Conservation (phyloP, 2,888 invertebrate genomes). For the Drosophila greeni region DNA sequence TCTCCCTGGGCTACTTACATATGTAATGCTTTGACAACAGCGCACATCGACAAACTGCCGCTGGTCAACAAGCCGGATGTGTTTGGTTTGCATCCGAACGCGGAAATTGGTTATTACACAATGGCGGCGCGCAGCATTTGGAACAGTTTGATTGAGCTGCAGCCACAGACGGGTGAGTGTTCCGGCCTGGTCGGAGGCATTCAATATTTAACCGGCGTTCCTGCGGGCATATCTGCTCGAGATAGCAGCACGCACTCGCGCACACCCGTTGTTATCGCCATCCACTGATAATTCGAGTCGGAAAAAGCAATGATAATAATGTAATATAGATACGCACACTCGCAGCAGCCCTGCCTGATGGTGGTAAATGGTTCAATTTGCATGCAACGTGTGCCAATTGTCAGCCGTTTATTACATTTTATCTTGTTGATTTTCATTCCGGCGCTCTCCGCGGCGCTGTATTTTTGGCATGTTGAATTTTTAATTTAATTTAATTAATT, state of each 20-base stretch:
- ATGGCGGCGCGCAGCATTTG: slow-evolving; percentile 92
- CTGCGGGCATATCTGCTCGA: slow-evolving; percentile 27
- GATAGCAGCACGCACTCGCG: slow-evolving; percentile 11
- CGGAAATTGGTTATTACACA: slow-evolving; percentile 96
- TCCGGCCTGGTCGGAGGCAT: slow-evolving; percentile 22
- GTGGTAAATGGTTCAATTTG: slow-evolving; percentile 64
- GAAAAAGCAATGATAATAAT: slow-evolving; percentile 40
- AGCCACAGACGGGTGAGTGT: slow-evolving; percentile 90
- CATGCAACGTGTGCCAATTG: slow-evolving; percentile 69
- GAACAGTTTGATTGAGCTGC: slow-evolving; percentile 90
- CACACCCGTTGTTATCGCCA: slow-evolving; percentile 3
- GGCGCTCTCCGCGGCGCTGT: slow-evolving; percentile 40
- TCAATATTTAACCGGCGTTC: slow-evolving; percentile 20
- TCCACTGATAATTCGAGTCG: slow-evolving; percentile 34
- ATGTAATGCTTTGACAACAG: slow-evolving; percentile 79
- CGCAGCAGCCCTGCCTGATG: slow-evolving; percentile 7
- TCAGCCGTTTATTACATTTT: slow-evolving; percentile 72
- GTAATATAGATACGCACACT: slow-evolving; percentile 25
- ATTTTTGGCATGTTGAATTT: slow-evolving; percentile 72
- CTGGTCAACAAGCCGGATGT: slow-evolving; percentile 92
- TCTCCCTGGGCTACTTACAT: slow-evolving; percentile 39
- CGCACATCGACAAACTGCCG: slow-evolving; percentile 88
- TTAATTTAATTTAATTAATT: slow-evolving; percentile 78
- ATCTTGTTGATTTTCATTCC: slow-evolving; percentile 71
- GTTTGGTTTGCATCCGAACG: slow-evolving; percentile 96